phyloP scores from a whole-genome alignment of 2,888 invertebrate genomes.

The Thalpophila matura region DNA sequence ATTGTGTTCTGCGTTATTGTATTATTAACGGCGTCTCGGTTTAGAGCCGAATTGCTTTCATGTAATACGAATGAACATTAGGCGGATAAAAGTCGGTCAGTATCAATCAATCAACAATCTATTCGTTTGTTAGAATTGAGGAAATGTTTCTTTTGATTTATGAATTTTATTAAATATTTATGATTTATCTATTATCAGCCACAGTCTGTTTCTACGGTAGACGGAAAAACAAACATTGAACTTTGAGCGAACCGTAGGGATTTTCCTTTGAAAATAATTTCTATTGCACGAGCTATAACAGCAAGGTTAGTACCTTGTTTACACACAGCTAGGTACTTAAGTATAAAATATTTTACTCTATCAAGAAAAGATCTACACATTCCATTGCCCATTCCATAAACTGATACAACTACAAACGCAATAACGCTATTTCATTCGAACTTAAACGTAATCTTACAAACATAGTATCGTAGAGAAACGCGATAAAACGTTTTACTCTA shows the following conservation, averaged over 20 bases:
- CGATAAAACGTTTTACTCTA: slow-evolving; percentile 44
- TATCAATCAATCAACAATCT: slow-evolving; percentile 16
- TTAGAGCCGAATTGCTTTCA: slow-evolving; percentile 22
- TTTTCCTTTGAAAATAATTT: too few species aligned
- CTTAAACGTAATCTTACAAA: slow-evolving; percentile 20
- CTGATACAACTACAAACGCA: slow-evolving; percentile 22
- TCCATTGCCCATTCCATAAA: neutral
- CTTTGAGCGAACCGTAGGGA: too few species aligned
- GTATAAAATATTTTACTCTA: neutral
- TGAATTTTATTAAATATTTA: too few species aligned
- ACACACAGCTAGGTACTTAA: too few species aligned
- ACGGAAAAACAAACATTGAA: too few species aligned
- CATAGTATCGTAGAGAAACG: slow-evolving; percentile 21
- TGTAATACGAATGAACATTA: slow-evolving; percentile 24
- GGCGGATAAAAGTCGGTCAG: slow-evolving; percentile 6
- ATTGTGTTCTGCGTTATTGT: slow-evolving; percentile 60
- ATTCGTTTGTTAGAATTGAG: neutral
- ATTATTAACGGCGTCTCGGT: slow-evolving; percentile 59
- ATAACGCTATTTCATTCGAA: slow-evolving; percentile 16
- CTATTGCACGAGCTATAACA: too few species aligned
- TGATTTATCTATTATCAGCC: too few species aligned
- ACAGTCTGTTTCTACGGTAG: too few species aligned
- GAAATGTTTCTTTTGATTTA: too few species aligned
- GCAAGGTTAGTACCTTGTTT: too few species aligned
- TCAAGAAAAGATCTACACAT: neutral